Percentiles rank a stretch among this genome's conserved stretches.
Evolutionary conservation across 2,113 vertebrate species (phyloP).

Genomic region (Oncorhynchus clarkii): DNA sequence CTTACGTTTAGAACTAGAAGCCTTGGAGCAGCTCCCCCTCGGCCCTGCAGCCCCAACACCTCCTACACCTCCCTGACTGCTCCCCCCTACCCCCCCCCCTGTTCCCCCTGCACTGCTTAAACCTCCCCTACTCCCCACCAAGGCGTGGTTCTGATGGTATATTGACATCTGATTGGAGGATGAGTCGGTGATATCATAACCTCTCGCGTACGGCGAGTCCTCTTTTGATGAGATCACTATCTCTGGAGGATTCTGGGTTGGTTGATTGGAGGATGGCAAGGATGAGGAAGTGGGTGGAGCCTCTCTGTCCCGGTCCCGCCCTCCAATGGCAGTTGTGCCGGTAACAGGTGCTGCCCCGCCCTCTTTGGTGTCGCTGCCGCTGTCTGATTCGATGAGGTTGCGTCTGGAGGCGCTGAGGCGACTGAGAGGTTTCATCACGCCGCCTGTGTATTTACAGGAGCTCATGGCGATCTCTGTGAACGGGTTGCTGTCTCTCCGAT

Average conservation of each 20-base stretch:
- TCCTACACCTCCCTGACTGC: slow-evolving; percentile 55
- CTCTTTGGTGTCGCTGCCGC: slow-evolving; percentile 83
- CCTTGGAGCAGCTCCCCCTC: slow-evolving; percentile 79
- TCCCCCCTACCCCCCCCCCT: slow-evolving; percentile 37
- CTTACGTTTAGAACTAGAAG: slow-evolving; percentile 86
- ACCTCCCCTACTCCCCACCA: slow-evolving; percentile 72
- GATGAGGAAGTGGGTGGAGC: slow-evolving; percentile 57
- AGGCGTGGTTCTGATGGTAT: slow-evolving; percentile 83
- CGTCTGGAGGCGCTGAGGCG: slow-evolving; percentile 92
- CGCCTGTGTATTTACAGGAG: slow-evolving; percentile 96
- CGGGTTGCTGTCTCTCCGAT: slow-evolving; percentile 95
- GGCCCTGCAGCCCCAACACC: slow-evolving; percentile 48
- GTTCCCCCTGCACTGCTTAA: slow-evolving; percentile 31
- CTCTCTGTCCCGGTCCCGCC: slow-evolving; percentile 66
- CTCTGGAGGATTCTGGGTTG: slow-evolving; percentile 80
- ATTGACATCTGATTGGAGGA: slow-evolving; percentile 79
- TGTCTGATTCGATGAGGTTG: slow-evolving; percentile 92
- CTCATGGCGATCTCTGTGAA: slow-evolving; percentile 99
- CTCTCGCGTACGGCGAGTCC: slow-evolving; percentile 80
- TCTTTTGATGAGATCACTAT: slow-evolving; percentile 92
- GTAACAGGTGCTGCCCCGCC: slow-evolving; percentile 71
- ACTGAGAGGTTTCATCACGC: slow-evolving; percentile 96
- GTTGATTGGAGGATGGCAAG: slow-evolving; percentile 55
- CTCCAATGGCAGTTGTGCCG: slow-evolving; percentile 57
- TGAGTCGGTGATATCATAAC: slow-evolving; percentile 73